Evolutionary conservation across 2,113 vertebrate genomes (phyloP).

Genomic region (Pterocles orientalis): DNA sequence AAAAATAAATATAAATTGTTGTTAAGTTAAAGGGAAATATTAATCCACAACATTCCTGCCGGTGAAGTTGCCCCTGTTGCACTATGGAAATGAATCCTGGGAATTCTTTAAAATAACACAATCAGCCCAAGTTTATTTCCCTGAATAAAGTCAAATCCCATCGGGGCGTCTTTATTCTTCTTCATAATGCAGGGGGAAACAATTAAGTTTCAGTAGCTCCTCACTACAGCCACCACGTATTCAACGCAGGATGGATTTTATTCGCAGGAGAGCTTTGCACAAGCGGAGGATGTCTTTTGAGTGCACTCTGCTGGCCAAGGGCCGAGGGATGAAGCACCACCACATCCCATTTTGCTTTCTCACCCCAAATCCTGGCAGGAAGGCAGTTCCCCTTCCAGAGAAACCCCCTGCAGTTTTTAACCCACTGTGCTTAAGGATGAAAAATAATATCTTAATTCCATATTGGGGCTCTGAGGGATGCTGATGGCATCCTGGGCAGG

Average conservation of each 20-base stretch:
- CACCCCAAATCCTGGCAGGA: not conserved
- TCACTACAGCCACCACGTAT: not conserved
- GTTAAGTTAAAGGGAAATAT: slow-evolving; percentile 15
- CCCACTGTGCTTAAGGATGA: not conserved
- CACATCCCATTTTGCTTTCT: not conserved
- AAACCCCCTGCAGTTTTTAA: not conserved
- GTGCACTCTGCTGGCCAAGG: not conserved
- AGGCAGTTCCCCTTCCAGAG: not conserved
- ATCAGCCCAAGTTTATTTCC: slow-evolving; percentile 23
- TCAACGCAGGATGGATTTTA: not conserved
- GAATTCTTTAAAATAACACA: slow-evolving; percentile 5
- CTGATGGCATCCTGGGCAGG: not conserved
- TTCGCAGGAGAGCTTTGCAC: not conserved
- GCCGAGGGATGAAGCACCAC: not conserved
- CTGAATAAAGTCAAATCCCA: slow-evolving; percentile 3
- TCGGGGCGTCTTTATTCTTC: not conserved
- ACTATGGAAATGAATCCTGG: slow-evolving; percentile 18
- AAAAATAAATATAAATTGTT: not conserved
- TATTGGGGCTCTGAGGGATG: not conserved
- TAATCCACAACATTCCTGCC: not conserved
- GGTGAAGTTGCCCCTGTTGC: not conserved
- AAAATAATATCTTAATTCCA: accelerated
- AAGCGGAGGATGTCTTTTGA: not conserved
- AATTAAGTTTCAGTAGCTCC: not conserved
- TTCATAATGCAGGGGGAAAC: not conserved